Evolutionary conservation across 2,113 vertebrate species (phyloP), one percentile per base, ranked within the genome.

Genomic region (Hippoglossus stenolepis): DNA sequence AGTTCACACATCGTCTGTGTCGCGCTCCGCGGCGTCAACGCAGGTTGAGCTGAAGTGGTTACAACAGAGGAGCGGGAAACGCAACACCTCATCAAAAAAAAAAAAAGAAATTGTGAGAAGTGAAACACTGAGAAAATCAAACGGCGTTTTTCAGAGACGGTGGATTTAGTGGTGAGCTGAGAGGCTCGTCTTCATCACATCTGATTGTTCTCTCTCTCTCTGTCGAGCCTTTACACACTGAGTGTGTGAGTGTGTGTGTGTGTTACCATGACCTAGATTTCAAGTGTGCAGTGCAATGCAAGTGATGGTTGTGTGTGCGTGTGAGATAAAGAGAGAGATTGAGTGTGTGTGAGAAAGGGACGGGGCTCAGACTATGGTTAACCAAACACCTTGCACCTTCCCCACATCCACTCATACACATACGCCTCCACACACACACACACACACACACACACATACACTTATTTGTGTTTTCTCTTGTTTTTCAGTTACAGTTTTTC

Each of bases 261-360:
- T 47, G 38, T 61, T 68, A 43, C 65, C 5, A 12, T 89, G 90
- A 91, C 91, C 90, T 85, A 92, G 75, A 91, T 90, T 84, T 85
- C 51, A 83, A 57, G 73, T 71, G 67, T 85, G 79, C 84, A 83
- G 73, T 75, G 82, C 73, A 59, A 82, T 82, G 89, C 77, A 49
- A 85, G 79, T 75, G 77, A 72, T 73, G 70, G 77, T 71, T 56
- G 65, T 51, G 71, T 58, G 77, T 66, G 75, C 60, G 77, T 13
- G 54, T 18, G 54, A 58, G 57, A 65, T 31, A 31, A 47, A 70
- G 23, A 80, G 73, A 74, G 31, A 31, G 31, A 31, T 31, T n/a
- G n/a, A 31, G 56, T 20, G 56, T 54, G 53, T 23, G 54, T 23
- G 54, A 28, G 57, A 65, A 47, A 70, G 35, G 76, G 73, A 71